Evolutionary conservation across 1,140 invertebrate species (phyloP), one percentile per base, ranked within the genome.

Genomic region (Probaryconus sp.): DNA sequence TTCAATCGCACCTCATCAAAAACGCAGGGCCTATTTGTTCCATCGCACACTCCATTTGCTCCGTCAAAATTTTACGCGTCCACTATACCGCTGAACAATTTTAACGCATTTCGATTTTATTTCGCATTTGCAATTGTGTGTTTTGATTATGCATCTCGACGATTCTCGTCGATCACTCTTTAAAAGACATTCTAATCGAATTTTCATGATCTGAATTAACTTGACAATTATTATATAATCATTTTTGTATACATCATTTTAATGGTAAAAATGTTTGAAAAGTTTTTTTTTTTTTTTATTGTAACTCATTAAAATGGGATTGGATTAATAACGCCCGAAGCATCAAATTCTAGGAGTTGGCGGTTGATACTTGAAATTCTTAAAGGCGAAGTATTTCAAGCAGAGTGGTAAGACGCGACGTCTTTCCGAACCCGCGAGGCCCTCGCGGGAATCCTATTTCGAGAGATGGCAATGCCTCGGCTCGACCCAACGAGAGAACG

Each of bases 391-490:
- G 18, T 38, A 37, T 21, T 24, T 28, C 7, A 38, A 16, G 18
- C 58, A 13, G 11, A n/a, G 45, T 24, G 7, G 2, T n/a, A 13
- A 20, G 24, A 26, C 18, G 56, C 43, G 42, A 50, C 48, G 61
- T 47, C 38, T 63, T 50, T 51, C 38, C 30, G 30, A 53, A 55
- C 31, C 31, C 28, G 38, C 40, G 28, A 30, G 53, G 65, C 47
- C 45, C 47, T 20, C 65, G 30, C 45, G 65, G 65, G 65, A 69
- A 51, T 69, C 65, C 65, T 60, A 69, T 69, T 69, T 69, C 53
- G 65, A 69, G 65, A 69, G 43, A 50, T 31, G 30, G 24, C 35
- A 58, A 58, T 26, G 30, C 43, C 28, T 26, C 37, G 51, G 13
- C 42, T 48, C 33, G 43, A 18, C 26, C 5, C 10, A 21, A 26